Base-by-base conservation (phyloP, 2,888 invertebrate species). In the Syrista parreyssii region DNA sequence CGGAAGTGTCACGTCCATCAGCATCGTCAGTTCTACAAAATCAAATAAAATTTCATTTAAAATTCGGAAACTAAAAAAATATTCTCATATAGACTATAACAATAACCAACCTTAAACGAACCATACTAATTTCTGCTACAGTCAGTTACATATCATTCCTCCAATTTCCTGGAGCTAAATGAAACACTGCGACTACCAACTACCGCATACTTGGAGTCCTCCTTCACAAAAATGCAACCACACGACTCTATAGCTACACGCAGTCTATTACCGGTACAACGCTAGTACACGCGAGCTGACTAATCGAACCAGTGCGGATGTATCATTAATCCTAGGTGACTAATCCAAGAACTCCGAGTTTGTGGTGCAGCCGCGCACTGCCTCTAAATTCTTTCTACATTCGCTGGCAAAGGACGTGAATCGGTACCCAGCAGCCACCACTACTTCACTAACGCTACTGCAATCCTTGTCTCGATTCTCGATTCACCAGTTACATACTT, bases 281-380 rank as follows among this genome's bases (percentile, higher is more conserved):
- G 55, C 23, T 23, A 55, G 40, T 23, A 55, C 55, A 23, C 9
- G 31, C 71, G 32, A 76, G 82, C 84, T 88, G 88, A 88, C 87
- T 88, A 88, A 88, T 85, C 86, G 81, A 79, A 33, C 78, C 69
- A 32, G 78, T 80, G 79, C 80, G 83, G 83, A 81, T 81, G 77
- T 76, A 74, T 68, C 74, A 76, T 78, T 80, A 79, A 84, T 83
- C 82, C 81, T 79, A 78, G 81, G 77, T 88, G 88, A 88, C 88
- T 88, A 88, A 88, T 86, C 81, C 78, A 74, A 15, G 33, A 78
- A 82, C 77, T 81, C 76, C 55, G 75, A 77, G 9, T 72, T 32
- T 23, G n/a, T 6, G 74, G 32, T 32, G 23, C 74, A 32, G 23
- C 74, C 35, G 35, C 15, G 23, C 33, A 15, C 33, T 32, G n/a